Conservation (phyloP, 2,113 vertebrate genomes). For the Phylloscopus whistleri region DNA sequence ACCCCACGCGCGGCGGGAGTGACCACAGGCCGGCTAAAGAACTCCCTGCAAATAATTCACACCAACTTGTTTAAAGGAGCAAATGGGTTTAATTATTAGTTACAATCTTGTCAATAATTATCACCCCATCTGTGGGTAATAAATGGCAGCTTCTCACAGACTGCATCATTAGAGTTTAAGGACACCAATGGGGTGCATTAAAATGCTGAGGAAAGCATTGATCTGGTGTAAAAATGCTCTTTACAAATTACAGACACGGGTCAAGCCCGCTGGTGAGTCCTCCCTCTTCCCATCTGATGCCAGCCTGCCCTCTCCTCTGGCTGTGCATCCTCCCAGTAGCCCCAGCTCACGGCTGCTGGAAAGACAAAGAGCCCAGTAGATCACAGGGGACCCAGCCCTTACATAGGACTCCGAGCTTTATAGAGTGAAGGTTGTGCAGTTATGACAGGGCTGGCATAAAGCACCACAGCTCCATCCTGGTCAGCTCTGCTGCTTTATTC, state of each 20-base stretch:
- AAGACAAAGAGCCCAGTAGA: background rate
- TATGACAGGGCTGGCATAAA: background rate
- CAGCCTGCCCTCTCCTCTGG: background rate
- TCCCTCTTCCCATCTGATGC: conserved; percentile 16
- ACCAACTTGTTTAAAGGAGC: conserved; percentile 73
- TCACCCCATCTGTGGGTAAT: conserved; percentile 89
- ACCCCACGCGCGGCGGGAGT: background rate
- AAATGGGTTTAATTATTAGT: conserved; percentile 82
- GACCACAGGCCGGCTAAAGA: conserved; percentile 44
- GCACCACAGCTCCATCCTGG: background rate
- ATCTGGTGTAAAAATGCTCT: conserved; percentile 88
- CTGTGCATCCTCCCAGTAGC: background rate
- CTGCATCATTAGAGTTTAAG: conserved; percentile 89
- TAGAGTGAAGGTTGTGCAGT: background rate
- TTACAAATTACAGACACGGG: conserved; percentile 72
- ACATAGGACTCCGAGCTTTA: background rate
- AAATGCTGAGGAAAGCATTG: conserved; percentile 90
- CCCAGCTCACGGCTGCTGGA: background rate
- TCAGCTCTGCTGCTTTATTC: background rate
- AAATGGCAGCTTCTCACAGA: conserved; percentile 89
- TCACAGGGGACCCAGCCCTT: background rate
- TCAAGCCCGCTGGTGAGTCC: conserved; percentile 19
- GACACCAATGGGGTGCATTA: conserved; percentile 89
- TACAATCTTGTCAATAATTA: conserved; percentile 88
- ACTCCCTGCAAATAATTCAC: conserved; percentile 71